Evolutionary conservation across 1,140 invertebrate genomes (phyloP).

Genomic region (Sminthurides bifidus): DNA sequence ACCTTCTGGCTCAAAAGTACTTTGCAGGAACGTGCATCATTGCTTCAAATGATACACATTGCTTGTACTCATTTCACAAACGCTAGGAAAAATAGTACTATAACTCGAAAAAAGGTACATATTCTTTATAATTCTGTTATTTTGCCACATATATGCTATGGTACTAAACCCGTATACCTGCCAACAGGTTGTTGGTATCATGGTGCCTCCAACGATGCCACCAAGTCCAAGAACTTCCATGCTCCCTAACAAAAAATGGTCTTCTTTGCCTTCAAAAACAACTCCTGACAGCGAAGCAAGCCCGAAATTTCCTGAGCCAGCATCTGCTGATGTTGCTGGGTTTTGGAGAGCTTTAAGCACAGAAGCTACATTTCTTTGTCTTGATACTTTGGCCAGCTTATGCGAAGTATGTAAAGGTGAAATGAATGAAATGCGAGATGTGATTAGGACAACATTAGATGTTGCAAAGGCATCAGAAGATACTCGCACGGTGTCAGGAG

Average conservation of each 20-base stretch:
- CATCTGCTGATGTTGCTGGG: conserved; percentile 8
- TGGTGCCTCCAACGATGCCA: conserved; percentile 29
- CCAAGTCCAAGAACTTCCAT: conserved; percentile 28
- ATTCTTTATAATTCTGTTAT: not conserved
- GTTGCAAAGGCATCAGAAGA: conserved; percentile 31
- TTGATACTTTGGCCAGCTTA: conserved; percentile 26
- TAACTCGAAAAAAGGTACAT: conserved; percentile 31
- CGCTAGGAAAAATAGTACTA: conserved; percentile 30
- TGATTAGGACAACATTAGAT: conserved; percentile 28
- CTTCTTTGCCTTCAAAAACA: conserved; percentile 28
- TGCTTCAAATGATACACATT: conserved; percentile 30
- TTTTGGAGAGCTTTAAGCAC: conserved; percentile 28
- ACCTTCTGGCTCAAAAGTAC: conserved; percentile 25
- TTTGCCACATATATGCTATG: not conserved
- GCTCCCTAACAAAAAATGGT: conserved; percentile 31
- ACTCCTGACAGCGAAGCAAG: conserved; percentile 11
- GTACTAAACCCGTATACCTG: not conserved
- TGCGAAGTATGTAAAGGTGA: conserved; percentile 29
- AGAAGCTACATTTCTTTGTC: conserved; percentile 26
- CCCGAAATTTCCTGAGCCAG: conserved; percentile 2
- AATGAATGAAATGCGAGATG: conserved; percentile 31
- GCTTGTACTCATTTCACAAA: conserved; percentile 29
- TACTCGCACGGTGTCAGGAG: conserved; percentile 28
- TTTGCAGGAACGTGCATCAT: conserved; percentile 20
- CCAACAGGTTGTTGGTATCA: conserved; percentile 28